These are phyloP conservation scores for Melitaea cinxia DNA, from an alignment of 1,140 invertebrate species.

Conservation along the genomic window DNA sequence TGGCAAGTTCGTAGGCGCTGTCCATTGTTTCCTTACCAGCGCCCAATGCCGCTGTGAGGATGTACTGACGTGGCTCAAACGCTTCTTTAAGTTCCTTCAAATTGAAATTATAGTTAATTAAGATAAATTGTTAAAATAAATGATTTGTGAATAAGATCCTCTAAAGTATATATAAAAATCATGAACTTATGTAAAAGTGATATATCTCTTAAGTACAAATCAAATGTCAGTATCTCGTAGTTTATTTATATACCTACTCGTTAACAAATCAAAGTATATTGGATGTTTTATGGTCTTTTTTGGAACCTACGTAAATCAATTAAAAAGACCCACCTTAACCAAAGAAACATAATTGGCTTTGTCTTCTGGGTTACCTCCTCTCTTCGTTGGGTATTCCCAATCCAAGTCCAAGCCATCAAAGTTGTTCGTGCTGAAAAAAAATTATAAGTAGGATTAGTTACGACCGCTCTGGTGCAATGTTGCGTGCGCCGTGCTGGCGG, in stretches of 20 bases:
- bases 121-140: background rate
- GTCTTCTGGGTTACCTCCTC: constrained; percentile 88
- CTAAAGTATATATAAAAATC: no score
- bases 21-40: constrained; percentile 88
- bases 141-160: no score
- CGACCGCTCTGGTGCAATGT: no score
- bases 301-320: constrained; percentile 7
- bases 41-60: constrained; percentile 89
- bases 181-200: no score
- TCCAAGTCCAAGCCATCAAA: constrained; percentile 94
- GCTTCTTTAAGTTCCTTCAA: constrained; percentile 79
- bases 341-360: constrained; percentile 89
- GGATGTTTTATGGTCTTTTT: no score
- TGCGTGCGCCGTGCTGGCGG: no score
- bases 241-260: no score
- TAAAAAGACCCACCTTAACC: constrained; percentile 84
- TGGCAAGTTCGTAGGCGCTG: constrained; percentile 88
- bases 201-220: no score
- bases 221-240: no score
- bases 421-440: constrained; percentile 84
- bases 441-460: no score
- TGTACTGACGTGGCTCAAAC: constrained; percentile 67
- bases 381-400: constrained; percentile 91
- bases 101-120: background rate
- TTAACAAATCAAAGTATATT: no score